These are phyloP conservation scores for Pimephales promelas DNA, from an alignment of 2,113 vertebrate genomes.

Conservation along the genomic window DNA sequence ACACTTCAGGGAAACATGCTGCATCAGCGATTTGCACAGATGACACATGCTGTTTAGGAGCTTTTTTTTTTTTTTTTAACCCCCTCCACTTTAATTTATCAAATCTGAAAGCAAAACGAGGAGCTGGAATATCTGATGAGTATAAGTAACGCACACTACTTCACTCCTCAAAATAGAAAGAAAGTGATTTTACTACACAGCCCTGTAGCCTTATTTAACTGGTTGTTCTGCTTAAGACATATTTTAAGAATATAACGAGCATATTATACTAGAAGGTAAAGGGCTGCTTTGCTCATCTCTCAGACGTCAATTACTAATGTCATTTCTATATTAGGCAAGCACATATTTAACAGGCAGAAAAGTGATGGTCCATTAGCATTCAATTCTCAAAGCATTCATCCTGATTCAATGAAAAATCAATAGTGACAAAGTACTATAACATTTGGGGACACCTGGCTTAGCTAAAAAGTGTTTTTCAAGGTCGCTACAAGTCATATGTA, in stretches of 20 bases:
- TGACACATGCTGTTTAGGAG: constrained; percentile 37
- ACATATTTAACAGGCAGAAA: not conserved
- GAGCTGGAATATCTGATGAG: constrained; percentile 42
- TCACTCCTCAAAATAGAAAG: not conserved
- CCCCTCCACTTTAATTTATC: constrained; percentile 44
- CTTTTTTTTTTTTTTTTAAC: no score
- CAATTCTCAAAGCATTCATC: constrained; percentile 1
- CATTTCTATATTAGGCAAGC: not conserved
- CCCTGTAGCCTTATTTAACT: not conserved
- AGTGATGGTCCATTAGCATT: not conserved
- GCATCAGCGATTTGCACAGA: constrained; percentile 38
- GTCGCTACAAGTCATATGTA: not conserved
- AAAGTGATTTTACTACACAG: not conserved
- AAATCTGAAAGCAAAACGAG: constrained; percentile 32
- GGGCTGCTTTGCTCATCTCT: not conserved
- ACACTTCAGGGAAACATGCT: constrained; percentile 22
- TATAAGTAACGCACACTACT: not conserved
- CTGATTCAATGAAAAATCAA: not conserved
- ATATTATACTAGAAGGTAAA: not conserved
- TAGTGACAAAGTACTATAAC: not conserved
- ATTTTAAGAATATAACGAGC: not conserved
- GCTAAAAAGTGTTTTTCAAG: not conserved
- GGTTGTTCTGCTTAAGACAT: not conserved
- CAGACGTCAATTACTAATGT: not conserved
- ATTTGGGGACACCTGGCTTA: not conserved